Percentiles rank a stretch among this genome's conserved stretches.
Conservation (phyloP, 2,113 vertebrate species). For the Callorhinus ursinus region DNA sequence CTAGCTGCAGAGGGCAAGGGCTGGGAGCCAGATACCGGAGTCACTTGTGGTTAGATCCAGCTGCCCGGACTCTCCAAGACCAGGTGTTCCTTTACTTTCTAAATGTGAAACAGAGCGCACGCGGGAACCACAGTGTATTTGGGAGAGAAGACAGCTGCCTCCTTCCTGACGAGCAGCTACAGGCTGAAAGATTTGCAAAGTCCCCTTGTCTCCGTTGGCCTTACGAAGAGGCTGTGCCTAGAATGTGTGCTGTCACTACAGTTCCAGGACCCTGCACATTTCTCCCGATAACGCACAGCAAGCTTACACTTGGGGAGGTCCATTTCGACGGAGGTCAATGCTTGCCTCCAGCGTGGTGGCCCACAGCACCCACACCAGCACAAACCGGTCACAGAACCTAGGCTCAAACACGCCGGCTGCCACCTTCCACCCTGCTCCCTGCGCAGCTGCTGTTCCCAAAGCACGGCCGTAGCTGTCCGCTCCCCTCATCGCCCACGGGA, state of each 20-base stretch:
- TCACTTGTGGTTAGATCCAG: background rate
- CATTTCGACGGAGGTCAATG: background rate
- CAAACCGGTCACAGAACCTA: background rate
- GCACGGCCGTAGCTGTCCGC: too few relatives aligned
- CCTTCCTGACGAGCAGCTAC: background rate
- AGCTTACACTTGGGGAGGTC: background rate
- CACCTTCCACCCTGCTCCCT: background rate
- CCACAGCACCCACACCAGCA: background rate
- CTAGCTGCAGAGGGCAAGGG: background rate
- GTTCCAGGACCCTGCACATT: fast-evolving
- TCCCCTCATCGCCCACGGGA: background rate
- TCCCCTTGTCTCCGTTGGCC: background rate
- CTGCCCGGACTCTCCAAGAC: background rate
- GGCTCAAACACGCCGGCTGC: background rate
- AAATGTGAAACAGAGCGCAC: background rate
- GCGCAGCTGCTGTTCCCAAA: too few relatives aligned
- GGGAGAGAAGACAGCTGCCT: background rate
- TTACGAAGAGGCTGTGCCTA: background rate
- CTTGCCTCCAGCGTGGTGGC: too few relatives aligned
- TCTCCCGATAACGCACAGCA: background rate
- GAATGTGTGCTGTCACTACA: background rate
- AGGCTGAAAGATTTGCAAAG: background rate
- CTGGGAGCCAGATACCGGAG: background rate
- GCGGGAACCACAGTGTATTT: background rate
- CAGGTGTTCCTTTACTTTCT: background rate